Conservation (phyloP, 2,888 invertebrate species). For the Gymnosoma rotundatum region DNA sequence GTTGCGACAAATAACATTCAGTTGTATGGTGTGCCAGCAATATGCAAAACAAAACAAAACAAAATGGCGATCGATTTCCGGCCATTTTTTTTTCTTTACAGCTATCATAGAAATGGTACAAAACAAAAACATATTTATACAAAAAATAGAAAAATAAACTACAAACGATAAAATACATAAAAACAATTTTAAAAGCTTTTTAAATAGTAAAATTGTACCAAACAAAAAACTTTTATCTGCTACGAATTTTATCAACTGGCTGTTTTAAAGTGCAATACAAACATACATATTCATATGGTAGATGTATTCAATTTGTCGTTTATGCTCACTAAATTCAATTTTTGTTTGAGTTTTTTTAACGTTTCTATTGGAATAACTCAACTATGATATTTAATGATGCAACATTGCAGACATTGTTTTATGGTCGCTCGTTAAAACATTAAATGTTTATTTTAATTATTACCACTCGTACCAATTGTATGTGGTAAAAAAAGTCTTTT, state of each 20-base stretch:
- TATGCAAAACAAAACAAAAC: conserved; percentile 39
- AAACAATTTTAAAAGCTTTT: not conserved
- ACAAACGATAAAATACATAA: not conserved
- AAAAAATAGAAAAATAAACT: conserved; percentile 25
- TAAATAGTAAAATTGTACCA: not conserved
- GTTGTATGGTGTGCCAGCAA: conserved; percentile 11
- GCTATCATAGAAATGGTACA: conserved; percentile 26
- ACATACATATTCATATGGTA: no score
- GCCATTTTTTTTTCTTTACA: conserved; percentile 18
- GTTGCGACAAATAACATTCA: conserved; percentile 72
- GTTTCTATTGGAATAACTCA: not conserved
- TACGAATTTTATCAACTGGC: not conserved
- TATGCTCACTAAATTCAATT: not conserved
- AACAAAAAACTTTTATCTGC: not conserved
- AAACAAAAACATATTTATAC: not conserved
- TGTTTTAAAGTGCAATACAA: no score
- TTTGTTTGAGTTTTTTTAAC: not conserved
- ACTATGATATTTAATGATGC: not conserved
- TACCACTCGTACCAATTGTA: conserved; percentile 54
- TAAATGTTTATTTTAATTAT: conserved; percentile 67
- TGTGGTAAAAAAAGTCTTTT: conserved; percentile 47
- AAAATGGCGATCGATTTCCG: conserved; percentile 67
- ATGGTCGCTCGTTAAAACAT: conserved; percentile 54
- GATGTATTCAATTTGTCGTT: no score
- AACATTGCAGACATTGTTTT: conserved; percentile 9